These are phyloP conservation scores for Esox niger DNA, from an alignment of 2,113 vertebrate genomes.

Conservation along the genomic window DNA sequence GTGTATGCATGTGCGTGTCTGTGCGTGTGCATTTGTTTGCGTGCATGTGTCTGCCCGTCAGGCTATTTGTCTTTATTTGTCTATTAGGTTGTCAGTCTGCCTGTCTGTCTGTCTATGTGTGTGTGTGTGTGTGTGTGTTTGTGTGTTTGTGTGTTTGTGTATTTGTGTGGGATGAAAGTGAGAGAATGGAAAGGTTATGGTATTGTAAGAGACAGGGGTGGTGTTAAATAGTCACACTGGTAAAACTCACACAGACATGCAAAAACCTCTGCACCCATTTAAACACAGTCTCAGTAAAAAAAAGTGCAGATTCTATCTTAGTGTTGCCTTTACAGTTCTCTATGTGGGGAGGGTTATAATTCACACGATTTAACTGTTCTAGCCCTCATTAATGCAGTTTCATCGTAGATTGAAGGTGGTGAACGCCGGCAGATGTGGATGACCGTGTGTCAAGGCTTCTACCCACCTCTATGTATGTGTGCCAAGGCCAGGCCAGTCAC, in stretches of 20 bases:
- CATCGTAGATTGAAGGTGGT: too few relatives aligned
- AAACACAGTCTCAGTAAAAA: neutral
- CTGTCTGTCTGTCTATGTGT: conserved; percentile 24
- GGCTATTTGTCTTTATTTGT: conserved; percentile 23
- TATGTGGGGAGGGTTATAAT: too few relatives aligned
- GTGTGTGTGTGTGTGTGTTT: conserved; percentile 16
- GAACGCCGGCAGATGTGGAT: too few relatives aligned
- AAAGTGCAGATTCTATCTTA: neutral
- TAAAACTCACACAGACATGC: conserved; percentile 5
- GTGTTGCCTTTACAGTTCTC: too few relatives aligned
- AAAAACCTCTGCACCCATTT: conserved; percentile 8
- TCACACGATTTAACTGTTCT: too few relatives aligned
- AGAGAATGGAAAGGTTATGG: conserved; percentile 74
- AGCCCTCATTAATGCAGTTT: too few relatives aligned
- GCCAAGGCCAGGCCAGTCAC: conserved; percentile 54
- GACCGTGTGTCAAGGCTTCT: too few relatives aligned
- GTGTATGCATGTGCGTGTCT: conserved; percentile 8
- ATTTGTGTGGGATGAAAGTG: conserved; percentile 63
- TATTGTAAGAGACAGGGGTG: conserved; percentile 52
- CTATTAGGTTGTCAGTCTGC: conserved; percentile 12
- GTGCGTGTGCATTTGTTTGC: conserved; percentile 20
- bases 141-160: conserved; percentile 11
- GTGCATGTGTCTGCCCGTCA: conserved; percentile 12
- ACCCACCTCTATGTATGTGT: conserved; percentile 66
- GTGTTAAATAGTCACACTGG: conserved; percentile 25